Evolutionary conservation across 2,888 invertebrate species (phyloP), one percentile per base, ranked within the genome.

Genomic region (Dynastes grantii): DNA sequence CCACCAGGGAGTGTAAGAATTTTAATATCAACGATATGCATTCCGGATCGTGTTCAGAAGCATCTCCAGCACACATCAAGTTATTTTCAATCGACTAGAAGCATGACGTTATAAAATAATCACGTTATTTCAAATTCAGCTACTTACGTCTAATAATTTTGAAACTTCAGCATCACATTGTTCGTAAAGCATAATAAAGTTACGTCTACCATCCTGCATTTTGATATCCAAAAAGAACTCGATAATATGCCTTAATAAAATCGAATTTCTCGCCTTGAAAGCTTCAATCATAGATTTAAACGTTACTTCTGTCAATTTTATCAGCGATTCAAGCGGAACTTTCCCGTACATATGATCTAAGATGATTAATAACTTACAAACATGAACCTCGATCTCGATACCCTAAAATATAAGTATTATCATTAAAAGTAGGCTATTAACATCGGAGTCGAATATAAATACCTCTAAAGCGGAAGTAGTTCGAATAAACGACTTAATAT

Each of bases 401-500:
- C 87, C 88, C 89, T 89, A 77, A 80, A 85, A 64, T 88, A 73
- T 79, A 85, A 76, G 49, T 63, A 45, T 6, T n/a, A 8, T 5
- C 22, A 45, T 45, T 11, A 11, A 45, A 45, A 2, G 2, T 2
- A 2, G 8, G 37, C 6, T 37, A 5, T 5, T 37, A 37, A 37
- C 3, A 37, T 37, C 11, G 32, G 67, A 77, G 70, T 63, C 11
- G 2, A 29, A 16, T 4, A 40, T 32, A 22, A 86, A 86, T 85
- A 92, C 92, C 90, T 93, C 92, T 80, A 93, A 89, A 82, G 90
- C 91, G 49, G 93, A 89, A 80, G 94, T 90, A 82, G 91, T 91
- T 63, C 91, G 90, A 55, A 94, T 89, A 87, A 94, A 93, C 80
- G 91, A 90, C 85, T 94, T 94, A 0, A 92, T 92, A 83, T 95